Evolutionary conservation across 2,888 invertebrate genomes (phyloP), one percentile per base, ranked within the genome.

Genomic region (Hirtodrosophila histrioides): DNA sequence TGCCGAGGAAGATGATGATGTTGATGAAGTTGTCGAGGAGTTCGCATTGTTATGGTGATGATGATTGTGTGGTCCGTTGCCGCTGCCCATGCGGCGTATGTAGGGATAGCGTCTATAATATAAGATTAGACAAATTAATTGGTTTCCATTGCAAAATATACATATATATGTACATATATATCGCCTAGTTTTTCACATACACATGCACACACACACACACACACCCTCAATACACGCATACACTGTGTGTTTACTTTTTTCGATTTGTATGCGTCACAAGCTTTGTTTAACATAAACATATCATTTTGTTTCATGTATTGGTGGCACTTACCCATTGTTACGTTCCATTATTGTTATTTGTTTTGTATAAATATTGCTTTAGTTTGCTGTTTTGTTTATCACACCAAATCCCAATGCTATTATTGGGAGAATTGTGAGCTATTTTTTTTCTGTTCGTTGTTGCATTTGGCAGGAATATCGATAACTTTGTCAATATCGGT

Each of bases 11-110:
- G 89, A 69, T 27, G 89, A 72, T 75, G 89, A 57, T 63, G 88
- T 67, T 56, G 67, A 72, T 17, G 86, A 51, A 0, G 78, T 41
- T 9, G 75, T 24, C 35, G 88, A 78, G 12, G 88, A 75, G 60
- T 83, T 69, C 55, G 83, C 82, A 53, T 74, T 87, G 70, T 86
- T 90, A 54, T 69, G 89, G 68, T 54, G 90, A 71, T 90, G 89
- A 53, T 87, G 82, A 64, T 76, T 87, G 66, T 88, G 88, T 39
- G 85, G 75, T 56, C 66, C 70, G 46, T 73, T 79, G 45, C 72
- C 78, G 57, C 72, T 78, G 44, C 91, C 91, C 58, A 89, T 90
- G 37, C 91, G 91, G 37, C 91, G 90, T 58, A 91, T 87, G 58
- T 89, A 90, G 53, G 90, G 86, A 62, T 88, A 91, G 63, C 91